phyloP scores from a whole-genome alignment of 2,113 vertebrate species.

The Cyprichromis sp. region DNA sequence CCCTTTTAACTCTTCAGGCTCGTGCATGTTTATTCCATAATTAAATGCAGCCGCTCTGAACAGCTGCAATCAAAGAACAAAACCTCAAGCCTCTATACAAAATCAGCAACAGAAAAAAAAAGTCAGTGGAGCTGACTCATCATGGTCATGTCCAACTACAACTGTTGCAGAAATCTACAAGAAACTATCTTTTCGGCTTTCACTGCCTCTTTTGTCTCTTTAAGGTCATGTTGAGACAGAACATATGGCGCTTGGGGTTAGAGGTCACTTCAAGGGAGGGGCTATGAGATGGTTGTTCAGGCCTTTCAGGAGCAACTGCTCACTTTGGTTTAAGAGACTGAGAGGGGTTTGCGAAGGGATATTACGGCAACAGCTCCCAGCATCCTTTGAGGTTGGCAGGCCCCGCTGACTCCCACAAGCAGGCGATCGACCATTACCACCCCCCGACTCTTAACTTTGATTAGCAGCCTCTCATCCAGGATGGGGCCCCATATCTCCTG shows the following conservation, averaged over 20 bases:
- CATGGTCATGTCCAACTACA: neutral
- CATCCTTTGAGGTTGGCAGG: neutral
- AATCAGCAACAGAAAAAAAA: neutral
- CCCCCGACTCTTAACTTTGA: neutral
- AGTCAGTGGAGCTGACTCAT: neutral
- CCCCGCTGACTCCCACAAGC: neutral
- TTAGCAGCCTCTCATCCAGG: neutral
- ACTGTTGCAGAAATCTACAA: neutral
- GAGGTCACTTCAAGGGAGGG: neutral
- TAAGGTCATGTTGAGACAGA: neutral
- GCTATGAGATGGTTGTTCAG: neutral
- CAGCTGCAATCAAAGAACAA: neutral
- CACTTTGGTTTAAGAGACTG: neutral
- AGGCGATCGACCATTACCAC: neutral
- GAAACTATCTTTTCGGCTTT: neutral
- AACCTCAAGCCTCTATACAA: neutral
- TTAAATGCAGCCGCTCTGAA: neutral
- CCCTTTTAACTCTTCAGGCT: neutral
- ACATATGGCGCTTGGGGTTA: slow-evolving; percentile 41
- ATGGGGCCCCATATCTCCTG: neutral
- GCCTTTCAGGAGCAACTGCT: neutral
- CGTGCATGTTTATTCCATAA: neutral
- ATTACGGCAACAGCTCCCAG: neutral
- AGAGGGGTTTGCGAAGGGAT: neutral
- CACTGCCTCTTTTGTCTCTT: neutral